These are phyloP conservation scores for Irena cyanogastra DNA, from an alignment of 2,113 vertebrate species.

Conservation along the genomic window DNA sequence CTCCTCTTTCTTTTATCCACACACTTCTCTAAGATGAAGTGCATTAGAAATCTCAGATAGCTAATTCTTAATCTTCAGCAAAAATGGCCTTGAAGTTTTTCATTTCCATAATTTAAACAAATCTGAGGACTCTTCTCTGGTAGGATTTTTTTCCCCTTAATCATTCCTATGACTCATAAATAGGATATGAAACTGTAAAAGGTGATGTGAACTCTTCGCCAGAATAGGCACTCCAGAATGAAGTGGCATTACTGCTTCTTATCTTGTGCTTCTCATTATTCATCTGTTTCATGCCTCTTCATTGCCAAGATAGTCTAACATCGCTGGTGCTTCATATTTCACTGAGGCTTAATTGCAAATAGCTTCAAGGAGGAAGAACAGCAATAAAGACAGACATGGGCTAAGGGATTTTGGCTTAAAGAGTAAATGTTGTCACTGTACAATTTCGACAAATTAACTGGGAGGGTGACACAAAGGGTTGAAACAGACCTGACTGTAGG, in stretches of 20 bases:
- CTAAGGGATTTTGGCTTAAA: constrained; percentile 5
- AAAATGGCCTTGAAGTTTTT: background rate
- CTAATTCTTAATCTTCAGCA: background rate
- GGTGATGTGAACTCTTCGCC: constrained; percentile 26
- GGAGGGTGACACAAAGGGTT: background rate
- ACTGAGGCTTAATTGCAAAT: constrained; percentile 60
- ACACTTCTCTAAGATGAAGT: background rate
- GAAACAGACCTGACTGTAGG: background rate
- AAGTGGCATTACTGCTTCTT: constrained; percentile 56
- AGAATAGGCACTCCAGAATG: constrained; percentile 16
- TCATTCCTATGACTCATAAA: background rate
- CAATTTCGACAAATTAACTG: background rate
- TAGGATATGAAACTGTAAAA: constrained; percentile 25
- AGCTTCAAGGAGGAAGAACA: background rate
- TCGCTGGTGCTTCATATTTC: constrained; percentile 30
- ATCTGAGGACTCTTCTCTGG: constrained; percentile 14
- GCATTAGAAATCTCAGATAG: background rate
- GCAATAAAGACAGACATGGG: background rate
- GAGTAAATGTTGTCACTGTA: background rate
- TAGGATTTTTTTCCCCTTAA: background rate
- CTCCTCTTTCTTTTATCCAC: background rate
- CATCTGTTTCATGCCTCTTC: constrained; percentile 40
- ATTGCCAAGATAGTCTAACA: background rate
- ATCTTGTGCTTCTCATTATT: constrained; percentile 62
- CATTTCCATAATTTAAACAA: constrained; percentile 47